Percentiles rank a stretch among this genome's conserved stretches.
Evolutionary conservation across 2,888 invertebrate genomes (phyloP).

Genomic region (Myopa tessellatipennis): DNA sequence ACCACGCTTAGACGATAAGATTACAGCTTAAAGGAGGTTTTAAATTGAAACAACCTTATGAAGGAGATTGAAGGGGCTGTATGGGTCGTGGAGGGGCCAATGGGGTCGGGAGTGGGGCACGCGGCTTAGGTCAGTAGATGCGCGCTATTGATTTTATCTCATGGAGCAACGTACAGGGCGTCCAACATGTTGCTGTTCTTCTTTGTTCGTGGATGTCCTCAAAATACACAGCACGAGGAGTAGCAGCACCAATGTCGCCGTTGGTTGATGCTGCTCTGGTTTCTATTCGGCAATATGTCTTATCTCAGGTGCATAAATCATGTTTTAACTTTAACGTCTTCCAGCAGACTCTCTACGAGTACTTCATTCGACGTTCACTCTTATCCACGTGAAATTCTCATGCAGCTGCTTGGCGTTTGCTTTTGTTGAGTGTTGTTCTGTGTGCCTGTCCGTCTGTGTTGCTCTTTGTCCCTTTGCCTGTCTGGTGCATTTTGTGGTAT

Average conservation of each 20-base stretch:
- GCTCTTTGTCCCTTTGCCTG: slow-evolving; percentile 11
- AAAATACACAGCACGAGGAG: slow-evolving; percentile 6
- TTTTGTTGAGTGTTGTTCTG: not conserved
- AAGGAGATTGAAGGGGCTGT: not conserved
- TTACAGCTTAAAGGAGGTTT: slow-evolving; percentile 31
- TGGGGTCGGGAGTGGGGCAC: not conserved
- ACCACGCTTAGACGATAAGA: slow-evolving; percentile 32
- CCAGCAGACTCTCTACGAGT: not conserved
- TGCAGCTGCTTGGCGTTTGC: slow-evolving; percentile 19
- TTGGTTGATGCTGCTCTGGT: slow-evolving; percentile 18
- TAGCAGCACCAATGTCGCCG: not conserved
- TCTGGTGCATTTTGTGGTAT: slow-evolving; percentile 15
- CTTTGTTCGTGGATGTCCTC: not conserved
- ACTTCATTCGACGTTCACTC: not conserved
- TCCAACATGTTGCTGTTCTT: slow-evolving; percentile 5
- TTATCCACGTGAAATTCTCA: slow-evolving; percentile 23
- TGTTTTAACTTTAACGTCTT: slow-evolving; percentile 16
- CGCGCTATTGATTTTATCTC: slow-evolving; percentile 31
- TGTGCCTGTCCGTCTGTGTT: not conserved
- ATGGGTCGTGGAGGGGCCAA: not conserved
- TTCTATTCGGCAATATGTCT: not conserved
- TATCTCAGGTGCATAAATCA: slow-evolving; percentile 36
- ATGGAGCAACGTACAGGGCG: not conserved
- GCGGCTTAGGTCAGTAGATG: slow-evolving; percentile 16
- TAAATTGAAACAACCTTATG: slow-evolving; percentile 16